Evolutionary conservation across 2,113 vertebrate species (phyloP).

Genomic region (Alosa alosa): DNA sequence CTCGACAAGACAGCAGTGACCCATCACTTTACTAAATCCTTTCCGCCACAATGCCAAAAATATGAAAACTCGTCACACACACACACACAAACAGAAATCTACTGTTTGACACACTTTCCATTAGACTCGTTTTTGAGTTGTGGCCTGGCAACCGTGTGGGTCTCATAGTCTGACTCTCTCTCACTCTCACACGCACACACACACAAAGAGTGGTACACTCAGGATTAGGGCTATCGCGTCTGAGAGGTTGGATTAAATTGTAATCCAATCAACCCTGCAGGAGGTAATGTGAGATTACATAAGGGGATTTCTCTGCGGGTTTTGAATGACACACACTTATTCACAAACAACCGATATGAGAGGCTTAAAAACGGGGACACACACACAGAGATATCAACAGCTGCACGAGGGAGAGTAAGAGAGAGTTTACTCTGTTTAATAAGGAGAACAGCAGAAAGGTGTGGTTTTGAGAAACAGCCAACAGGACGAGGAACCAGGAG

Average conservation of each 20-base stretch:
- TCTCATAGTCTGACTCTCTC: no score
- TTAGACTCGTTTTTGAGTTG: no score
- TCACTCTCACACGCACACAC: not conserved
- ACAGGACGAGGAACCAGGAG: not conserved
- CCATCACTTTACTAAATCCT: not conserved
- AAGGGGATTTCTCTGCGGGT: not conserved
- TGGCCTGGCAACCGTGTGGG: no score
- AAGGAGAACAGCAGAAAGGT: not conserved
- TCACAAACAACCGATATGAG: no score
- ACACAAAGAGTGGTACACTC: not conserved
- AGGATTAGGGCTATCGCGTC: not conserved
- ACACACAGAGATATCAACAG: no score
- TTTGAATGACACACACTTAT: not conserved
- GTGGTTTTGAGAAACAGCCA: not conserved
- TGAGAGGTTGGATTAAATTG: not conserved
- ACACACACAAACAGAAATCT: not conserved
- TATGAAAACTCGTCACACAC: not conserved
- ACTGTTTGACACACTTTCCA: no score
- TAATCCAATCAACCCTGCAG: conserved; percentile 11
- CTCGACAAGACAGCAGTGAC: not conserved
- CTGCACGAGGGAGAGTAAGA: no score
- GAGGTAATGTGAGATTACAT: conserved; percentile 8
- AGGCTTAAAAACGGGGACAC: no score
- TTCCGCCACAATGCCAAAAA: not conserved
- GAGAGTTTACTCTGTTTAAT: not conserved